Evolutionary conservation across 1,140 invertebrate genomes (phyloP), one percentile per base, ranked within the genome.

Genomic region (Lerema accius): DNA sequence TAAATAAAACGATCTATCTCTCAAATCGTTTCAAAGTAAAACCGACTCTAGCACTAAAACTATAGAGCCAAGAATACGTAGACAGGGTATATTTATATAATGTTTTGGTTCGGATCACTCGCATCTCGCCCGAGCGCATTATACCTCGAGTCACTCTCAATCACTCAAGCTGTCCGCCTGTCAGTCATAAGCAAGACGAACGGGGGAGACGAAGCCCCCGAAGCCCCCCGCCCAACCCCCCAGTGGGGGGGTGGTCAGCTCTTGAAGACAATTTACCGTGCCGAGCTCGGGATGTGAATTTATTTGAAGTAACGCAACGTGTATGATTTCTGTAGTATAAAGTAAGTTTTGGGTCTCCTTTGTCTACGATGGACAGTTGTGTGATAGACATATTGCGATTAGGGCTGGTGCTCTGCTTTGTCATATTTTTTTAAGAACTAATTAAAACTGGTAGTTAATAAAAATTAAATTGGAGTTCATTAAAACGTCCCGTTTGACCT

Each of bases 141-240:
- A 89, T 88, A 86, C 82, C 82, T 82, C 75, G 75, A 89, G 86
- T 91, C 88, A 90, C 81, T 90, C 87, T 90, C 88, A 89, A 90
- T 91, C 89, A 90, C 89, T 91, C 87, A 86, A 85, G 75, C 84
- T 89, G 87, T 91, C 87, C 76, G 70, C 79, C 75, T 85, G 89
- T 91, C 89, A 91, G 75, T 91, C 89, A 91, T 88, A 87, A 85
- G 84, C 86, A 88, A 90, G 84, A 88, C 83, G 83, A 83, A 87
- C 83, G 84, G 82, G 82, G 76, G 65, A 71, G 69, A 72, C 71
- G 72, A 71, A 61, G 72, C 68, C 76, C 73, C 78, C 83, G 67
- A 66, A 67, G 59, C 61, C 64, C 63, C 59, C 51, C 69, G 51
- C 74, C 76, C 58, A 32, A 50, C 40, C 67, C 69, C 65, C 70